Percentiles rank a stretch among this genome's conserved stretches.
Evolutionary conservation across 2,888 invertebrate species (phyloP).

Genomic region (Dusona sp.): DNA sequence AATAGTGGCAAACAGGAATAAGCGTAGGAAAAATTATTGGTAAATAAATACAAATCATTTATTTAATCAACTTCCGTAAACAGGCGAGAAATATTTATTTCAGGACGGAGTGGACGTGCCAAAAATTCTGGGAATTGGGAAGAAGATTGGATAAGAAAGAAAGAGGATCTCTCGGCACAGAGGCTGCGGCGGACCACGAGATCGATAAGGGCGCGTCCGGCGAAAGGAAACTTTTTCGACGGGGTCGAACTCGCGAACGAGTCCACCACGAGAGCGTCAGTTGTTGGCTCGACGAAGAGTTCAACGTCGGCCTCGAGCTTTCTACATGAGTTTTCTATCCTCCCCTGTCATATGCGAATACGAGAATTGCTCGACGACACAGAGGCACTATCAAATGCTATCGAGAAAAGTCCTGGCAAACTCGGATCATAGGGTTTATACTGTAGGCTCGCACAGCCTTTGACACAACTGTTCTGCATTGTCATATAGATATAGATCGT

Average conservation of each 20-base stretch:
- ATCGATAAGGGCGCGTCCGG: conserved; percentile 68
- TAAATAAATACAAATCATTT: neutral
- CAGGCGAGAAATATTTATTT: neutral
- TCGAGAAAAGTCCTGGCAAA: conserved; percentile 18
- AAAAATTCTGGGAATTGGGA: neutral
- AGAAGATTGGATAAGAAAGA: conserved; percentile 2
- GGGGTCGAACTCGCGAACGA: conserved; percentile 54
- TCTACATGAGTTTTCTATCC: conserved; percentile 18
- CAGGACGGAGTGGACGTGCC: neutral
- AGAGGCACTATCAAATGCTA: neutral
- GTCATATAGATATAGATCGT: neutral
- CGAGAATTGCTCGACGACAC: conserved; percentile 14
- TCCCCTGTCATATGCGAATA: neutral
- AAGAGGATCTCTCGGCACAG: conserved; percentile 44
- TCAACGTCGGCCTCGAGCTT: conserved; percentile 44
- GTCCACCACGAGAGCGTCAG: conserved; percentile 35
- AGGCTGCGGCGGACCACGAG: conserved; percentile 57
- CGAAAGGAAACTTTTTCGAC: conserved; percentile 66
- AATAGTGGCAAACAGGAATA: no score
- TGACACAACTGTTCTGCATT: conserved; percentile 38
- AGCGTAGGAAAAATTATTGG: no score
- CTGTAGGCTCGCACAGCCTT: conserved; percentile 11
- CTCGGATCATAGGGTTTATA: conserved; percentile 11
- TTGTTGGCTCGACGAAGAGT: conserved; percentile 56
- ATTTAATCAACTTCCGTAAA: neutral